Base-by-base conservation (phyloP, 2,797 vertebrate genomes). In the Protonibea diacanthus region DNA sequence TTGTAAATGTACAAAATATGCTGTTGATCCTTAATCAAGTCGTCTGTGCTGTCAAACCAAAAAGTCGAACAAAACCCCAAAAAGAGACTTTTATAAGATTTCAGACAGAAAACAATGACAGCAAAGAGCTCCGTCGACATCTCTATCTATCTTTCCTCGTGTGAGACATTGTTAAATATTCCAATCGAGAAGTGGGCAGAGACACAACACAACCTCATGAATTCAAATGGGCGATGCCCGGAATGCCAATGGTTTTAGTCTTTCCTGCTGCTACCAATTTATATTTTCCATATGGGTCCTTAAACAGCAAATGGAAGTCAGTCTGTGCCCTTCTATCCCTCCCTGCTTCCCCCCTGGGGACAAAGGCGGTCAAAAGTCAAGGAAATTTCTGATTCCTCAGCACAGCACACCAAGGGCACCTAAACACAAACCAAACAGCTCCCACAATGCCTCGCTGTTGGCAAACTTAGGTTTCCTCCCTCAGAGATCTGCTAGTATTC, bases 211-310 rank as follows among this genome's bases (percentile, higher is more conserved):
- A 92, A 84, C 74, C 88, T 94, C 89, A 92, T 92, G 91, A 94
- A 94, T 94, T 90, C 83, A 89, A 91, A 92, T 89, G 84, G 82
- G 57, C 49, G 74, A 74, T 82, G 88, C 77, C 81, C 82, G 12
- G 93, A 95, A 95, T 94, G 89, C 90, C 94, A 94, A 94, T 92
- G 86, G 69, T 83, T 86, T 88, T 56, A 71, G 75, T 74, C 73
- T 82, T 78, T 88, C 91, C 94, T 88, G 88, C 92, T 88, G 94
- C 88, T 91, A 92, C 90, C 92, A 93, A 95, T 95, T 96, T 95
- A 93, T 94, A 93, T 95, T 95, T 95, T 95, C 92, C 92, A 94
- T 95, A 94, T 86, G 89, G 94, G 92, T 93, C 86, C 90, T 93
- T 92, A 94, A 93, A 93, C 77, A 79, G 83, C 87, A 88, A 93